Percentiles rank a stretch among this genome's conserved stretches.
Evolutionary conservation across 2,113 vertebrate genomes (phyloP).

Genomic region (Parotia lawesii): DNA sequence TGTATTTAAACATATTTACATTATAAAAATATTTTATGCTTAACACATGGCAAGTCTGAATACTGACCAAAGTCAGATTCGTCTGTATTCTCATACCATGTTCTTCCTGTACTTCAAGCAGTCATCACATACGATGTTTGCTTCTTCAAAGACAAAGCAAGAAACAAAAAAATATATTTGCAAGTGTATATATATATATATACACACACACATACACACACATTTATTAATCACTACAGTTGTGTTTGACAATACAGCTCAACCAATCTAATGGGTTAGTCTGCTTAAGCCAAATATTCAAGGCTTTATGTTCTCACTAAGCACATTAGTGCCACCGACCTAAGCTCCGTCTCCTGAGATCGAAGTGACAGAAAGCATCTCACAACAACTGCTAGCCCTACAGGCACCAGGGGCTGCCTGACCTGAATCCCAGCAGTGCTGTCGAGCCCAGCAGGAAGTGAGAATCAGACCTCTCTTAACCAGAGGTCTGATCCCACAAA

Average conservation of each 20-base stretch:
- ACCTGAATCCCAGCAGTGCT: not conserved
- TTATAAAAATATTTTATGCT: not conserved
- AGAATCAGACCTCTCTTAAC: not conserved
- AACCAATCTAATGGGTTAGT: not conserved
- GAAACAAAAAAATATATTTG: not conserved
- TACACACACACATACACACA: not conserved
- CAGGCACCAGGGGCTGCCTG: not conserved
- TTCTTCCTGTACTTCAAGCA: not conserved
- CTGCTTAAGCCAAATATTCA: not conserved
- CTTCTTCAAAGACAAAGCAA: not conserved
- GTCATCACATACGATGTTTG: not conserved
- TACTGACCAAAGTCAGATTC: not conserved
- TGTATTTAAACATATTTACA: not conserved
- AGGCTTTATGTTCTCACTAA: not conserved
- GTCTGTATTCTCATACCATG: not conserved
- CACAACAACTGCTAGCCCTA: fast-evolving
- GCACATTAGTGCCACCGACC: not conserved
- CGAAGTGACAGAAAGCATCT: not conserved
- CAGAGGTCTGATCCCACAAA: fast-evolving
- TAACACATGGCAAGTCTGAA: not conserved
- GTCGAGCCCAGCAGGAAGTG: fast-evolving
- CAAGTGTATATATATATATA: not conserved
- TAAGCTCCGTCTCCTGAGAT: not conserved
- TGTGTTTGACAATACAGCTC: not conserved
- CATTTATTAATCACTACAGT: not conserved